Evolutionary conservation across 2,888 invertebrate species (phyloP).

Genomic region (Entomobrya multifasciata): DNA sequence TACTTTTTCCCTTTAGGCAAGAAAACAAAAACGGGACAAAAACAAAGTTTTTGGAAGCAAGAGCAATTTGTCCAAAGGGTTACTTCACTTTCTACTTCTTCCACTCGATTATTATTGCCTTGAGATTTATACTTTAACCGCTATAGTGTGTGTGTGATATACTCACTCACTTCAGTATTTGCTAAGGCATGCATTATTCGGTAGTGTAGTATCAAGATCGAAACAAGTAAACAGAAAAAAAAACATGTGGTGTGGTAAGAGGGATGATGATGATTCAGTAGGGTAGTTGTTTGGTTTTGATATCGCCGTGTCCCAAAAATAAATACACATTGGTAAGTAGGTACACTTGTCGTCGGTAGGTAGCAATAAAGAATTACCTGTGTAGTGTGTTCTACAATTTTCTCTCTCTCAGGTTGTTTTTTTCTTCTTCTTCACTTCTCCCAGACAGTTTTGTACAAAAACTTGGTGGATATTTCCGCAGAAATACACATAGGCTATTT

Average conservation of each 20-base stretch:
- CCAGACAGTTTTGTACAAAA: conserved; percentile 42
- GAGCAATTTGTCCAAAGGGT: conserved; percentile 58
- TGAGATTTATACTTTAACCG: conserved; percentile 28
- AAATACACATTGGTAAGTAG: too few relatives aligned
- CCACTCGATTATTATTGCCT: conserved; percentile 39
- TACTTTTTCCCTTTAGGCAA: too few relatives aligned
- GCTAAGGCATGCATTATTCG: too few relatives aligned
- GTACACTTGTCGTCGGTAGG: too few relatives aligned
- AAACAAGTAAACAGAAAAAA: conserved; percentile 12
- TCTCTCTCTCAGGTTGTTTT: background rate
- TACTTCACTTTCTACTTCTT: conserved; percentile 14
- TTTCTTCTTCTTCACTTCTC: background rate
- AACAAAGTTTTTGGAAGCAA: background rate
- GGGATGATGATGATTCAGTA: background rate
- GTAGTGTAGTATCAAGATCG: too few relatives aligned
- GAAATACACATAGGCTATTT: conserved; percentile 59
- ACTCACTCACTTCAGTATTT: conserved; percentile 21
- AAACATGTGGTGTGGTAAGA: background rate
- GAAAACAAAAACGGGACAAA: conserved; percentile 10
- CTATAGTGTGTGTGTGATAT: too few relatives aligned
- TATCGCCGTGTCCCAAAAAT: too few relatives aligned
- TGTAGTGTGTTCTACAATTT: background rate
- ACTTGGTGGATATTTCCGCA: conserved; percentile 66
- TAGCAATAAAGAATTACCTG: conserved; percentile 14
- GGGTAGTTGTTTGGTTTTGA: too few relatives aligned